Evolutionary conservation across 2,888 invertebrate genomes (phyloP), one percentile per base, ranked within the genome.

Genomic region (Teleiodes luculella): DNA sequence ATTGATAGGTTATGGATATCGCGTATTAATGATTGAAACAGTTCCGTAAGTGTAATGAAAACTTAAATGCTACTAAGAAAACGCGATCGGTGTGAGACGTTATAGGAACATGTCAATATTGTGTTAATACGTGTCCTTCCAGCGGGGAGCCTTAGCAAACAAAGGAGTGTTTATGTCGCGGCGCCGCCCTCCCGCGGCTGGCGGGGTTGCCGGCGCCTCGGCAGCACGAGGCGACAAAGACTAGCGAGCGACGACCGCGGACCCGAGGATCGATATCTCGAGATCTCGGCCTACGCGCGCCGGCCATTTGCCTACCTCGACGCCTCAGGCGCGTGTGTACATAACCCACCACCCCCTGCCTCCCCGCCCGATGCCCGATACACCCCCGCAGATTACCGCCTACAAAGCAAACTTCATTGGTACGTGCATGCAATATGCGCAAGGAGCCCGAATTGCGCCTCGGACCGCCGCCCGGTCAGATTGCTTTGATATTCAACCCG

Each of bases 391-490:
- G 88, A 88, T 88, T 88, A 87, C 88, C 86, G 87, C 87, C 88
- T 86, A 88, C 88, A 87, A 86, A 88, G 88, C 88, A 87, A 88
- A 87, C 87, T 88, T 87, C 88, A 86, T 87, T 85, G 88, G 86
- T 85, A 88, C 87, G 88, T 89, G 88, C 82, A 88, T 88, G 87
- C 88, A 87, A 88, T 89, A 86, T 88, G 86, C 88, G 87, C 87
- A 88, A 88, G 88, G 87, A 87, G 85, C 74, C 82, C 83, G 80
- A 85, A 86, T 84, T 84, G 82, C 80, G 79, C 78, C 81, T 82
- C 76, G 70, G 73, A 73, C 72, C 74, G 70, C 68, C 76, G 66
- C 62, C 65, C 70, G 65, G 62, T 70, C 76, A 76, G 83, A 83
- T 85, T 78, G 86, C 87, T 87, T 88, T 87, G 88, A 86, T 84